Evolutionary conservation across 2,888 invertebrate genomes (phyloP), one percentile per base, ranked within the genome.

Genomic region (Microplitis manilae): DNA sequence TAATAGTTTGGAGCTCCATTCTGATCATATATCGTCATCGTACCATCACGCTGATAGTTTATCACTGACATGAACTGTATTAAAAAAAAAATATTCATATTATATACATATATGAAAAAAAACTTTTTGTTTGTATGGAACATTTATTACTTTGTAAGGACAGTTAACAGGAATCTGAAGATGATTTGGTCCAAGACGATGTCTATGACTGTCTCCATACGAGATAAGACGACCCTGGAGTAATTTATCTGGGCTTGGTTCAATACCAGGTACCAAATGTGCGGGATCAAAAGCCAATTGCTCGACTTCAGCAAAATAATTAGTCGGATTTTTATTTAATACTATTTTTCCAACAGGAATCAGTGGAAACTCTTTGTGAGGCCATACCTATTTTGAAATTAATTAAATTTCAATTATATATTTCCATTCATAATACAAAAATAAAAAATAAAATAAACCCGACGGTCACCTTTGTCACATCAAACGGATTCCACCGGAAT

Each of bases 91-190:
- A 68, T 38, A n/a, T 40, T 20, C 8, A 5, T 20, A 30, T 50
- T 8, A n/a, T 15, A 38, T 30, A 30, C 4, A 30, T 2, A 30
- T 2, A 30, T 30, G 2, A 50, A 6, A 13, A 50, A 13, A 13
- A 50, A 50, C 5, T 9, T 9, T 6, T 50, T 0, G 1, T 9
- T 13, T 64, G 50, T 59, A 38, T 17, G 1, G 41, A 62, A 17
- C 1, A 6, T 39, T 62, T 30, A 67, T 82, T 81, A 90, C 88
- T 82, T 90, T 89, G 91, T 94, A 98, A 0, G 99, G 98, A 88
- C 98, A 98, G 90, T 99, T 99, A 20, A 99, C 97, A 0, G 98
- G 97, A 65, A 99, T 92, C 90, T 98, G 98, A 81, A 96, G 92
- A 90, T 94, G 96, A 91, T 99, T 99, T 0, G 96, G 93, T 6